Evolutionary conservation across 2,888 invertebrate species (phyloP), one percentile per base, ranked within the genome.

Genomic region (Cheilosia vernalis): DNA sequence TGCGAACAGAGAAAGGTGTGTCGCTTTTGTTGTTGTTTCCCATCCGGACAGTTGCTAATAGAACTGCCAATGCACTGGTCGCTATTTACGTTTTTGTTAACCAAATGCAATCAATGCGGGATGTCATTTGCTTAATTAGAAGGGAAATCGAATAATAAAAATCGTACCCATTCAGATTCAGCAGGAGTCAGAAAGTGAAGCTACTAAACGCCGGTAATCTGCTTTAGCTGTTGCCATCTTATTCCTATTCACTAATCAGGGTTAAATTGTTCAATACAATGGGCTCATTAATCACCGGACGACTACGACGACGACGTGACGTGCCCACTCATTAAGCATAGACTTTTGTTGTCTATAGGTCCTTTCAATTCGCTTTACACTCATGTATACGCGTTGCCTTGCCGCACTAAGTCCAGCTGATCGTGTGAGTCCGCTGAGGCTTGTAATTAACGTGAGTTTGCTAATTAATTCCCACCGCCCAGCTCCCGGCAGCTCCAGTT

Each of bases 241-340:
- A 66, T 61, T 72, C 24, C 72, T 66, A 66, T 72, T 63, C 55
- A 37, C 37, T 37, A 83, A 83, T 78, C 78, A 83, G 72, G 42
- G 77, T 72, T 77, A 78, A 83, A 73, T 78, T 78, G 73, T 78
- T 78, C 73, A 73, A 73, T 19, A 78, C 73, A 83, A 83, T 83
- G 67, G 67, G 42, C 58, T 83, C 67, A 83, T 73, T 83, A 83
- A 67, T 78, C 67, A 63, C 63, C 56, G 47, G 69, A 77, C 17
- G 27, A 27, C 5, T 27, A 27, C 27, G 55, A 55, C 51, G 24
- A 24, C 24, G 55, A 58, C 19, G 37, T 40, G 49, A 67, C 60
- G 72, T 73, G 67, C 17, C 58, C 49, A 30, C 58, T 40, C 19
- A 42, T 60, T 76, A 51, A n/a, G 40, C 51, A 60, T 9, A 33